A percentile compares a stretch with the other conserved stretches of the same genome.
Evolutionary conservation across 2,113 vertebrate genomes (phyloP).

Genomic region (Dolichotis patagonum): DNA sequence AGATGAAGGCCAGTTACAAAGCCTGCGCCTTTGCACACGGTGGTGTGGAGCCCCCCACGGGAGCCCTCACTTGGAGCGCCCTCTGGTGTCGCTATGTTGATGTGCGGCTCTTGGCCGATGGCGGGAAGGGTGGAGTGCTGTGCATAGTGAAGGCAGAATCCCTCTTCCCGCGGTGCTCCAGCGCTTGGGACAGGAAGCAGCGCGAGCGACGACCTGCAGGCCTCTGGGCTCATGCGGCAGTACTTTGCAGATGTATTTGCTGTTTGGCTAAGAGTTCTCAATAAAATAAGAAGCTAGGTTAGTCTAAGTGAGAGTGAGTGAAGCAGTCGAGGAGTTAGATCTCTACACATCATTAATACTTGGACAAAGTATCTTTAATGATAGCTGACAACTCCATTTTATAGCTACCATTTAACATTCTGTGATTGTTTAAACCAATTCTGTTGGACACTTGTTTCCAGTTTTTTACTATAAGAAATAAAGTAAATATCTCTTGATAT

Average conservation of each 20-base stretch:
- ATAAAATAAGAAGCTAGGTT: not conserved
- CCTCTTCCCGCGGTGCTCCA: not conserved
- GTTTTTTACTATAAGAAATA: slow-evolving; percentile 62
- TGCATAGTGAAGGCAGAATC: not conserved
- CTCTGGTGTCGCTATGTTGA: not conserved
- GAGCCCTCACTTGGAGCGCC: not conserved
- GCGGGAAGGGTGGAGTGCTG: not conserved
- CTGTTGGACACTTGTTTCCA: slow-evolving; percentile 12
- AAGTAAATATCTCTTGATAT: slow-evolving; percentile 23
- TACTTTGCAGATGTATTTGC: not conserved
- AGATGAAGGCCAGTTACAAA: slow-evolving; percentile 5
- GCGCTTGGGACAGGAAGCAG: not conserved
- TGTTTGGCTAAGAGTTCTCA: not conserved
- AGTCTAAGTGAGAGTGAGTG: not conserved
- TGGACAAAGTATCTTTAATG: not conserved
- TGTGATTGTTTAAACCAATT: not conserved
- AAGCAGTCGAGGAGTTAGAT: not conserved
- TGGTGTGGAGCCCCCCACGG: slow-evolving; percentile 19
- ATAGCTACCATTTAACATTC: slow-evolving; percentile 12
- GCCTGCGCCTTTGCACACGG: not conserved
- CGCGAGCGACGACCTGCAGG: not conserved
- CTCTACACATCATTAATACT: not conserved
- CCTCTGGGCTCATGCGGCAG: not conserved
- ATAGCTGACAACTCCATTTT: slow-evolving; percentile 19
- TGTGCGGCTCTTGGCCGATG: not conserved